Conservation (phyloP, 2,888 invertebrate genomes). For the Morpho achilles region DNA sequence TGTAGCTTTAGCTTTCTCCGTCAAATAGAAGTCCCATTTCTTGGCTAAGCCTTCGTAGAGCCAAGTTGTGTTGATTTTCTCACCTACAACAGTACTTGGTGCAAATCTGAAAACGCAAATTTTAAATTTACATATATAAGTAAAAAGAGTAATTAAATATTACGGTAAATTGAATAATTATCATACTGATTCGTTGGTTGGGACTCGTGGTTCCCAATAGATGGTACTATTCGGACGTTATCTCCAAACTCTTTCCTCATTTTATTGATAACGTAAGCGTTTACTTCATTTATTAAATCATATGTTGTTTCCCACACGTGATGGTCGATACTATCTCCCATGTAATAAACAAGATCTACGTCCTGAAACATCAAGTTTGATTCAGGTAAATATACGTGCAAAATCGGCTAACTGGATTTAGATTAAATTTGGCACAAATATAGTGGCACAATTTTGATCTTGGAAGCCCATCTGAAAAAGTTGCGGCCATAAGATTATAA, state of each 20-base stretch:
- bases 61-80: constrained; percentile 82
- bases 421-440: too few relatives aligned
- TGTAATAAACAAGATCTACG: constrained; percentile 86
- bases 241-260: constrained; percentile 78
- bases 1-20: constrained; percentile 79
- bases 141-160: background rate
- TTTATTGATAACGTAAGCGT: constrained; percentile 73
- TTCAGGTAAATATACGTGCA: background rate
- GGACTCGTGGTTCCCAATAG: constrained; percentile 91
- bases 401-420: too few relatives aligned
- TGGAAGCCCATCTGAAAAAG: too few relatives aligned
- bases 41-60: constrained; percentile 86
- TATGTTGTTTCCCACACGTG: constrained; percentile 91
- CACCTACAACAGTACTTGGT: constrained; percentile 66
- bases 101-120: constrained; percentile 74
- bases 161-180: background rate
- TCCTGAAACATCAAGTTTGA: constrained; percentile 50
- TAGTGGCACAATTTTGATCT: too few relatives aligned
- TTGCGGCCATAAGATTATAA: too few relatives aligned
- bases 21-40: constrained; percentile 86
- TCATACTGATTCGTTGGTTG: constrained; percentile 90
- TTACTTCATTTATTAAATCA: constrained; percentile 79
- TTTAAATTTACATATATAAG: background rate
- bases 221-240: constrained; percentile 81
- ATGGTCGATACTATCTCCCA: constrained; percentile 93